phyloP scores from a whole-genome alignment of 2,888 invertebrate genomes.

The Apoderus coryli region DNA sequence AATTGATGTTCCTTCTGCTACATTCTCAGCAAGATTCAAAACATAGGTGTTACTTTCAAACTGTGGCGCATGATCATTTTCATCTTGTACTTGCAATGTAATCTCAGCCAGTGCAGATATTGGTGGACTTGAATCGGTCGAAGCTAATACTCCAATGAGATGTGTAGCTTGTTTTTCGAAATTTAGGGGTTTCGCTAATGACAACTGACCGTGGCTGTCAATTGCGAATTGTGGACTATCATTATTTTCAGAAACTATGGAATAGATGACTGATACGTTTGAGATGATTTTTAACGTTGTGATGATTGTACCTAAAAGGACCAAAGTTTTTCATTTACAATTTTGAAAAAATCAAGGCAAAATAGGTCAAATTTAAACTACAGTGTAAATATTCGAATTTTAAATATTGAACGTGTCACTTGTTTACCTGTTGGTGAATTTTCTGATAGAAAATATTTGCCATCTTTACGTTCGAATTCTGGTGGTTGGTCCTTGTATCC shows the following conservation, averaged over 20 bases:
- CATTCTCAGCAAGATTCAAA: constrained; percentile 67
- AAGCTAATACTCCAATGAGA: constrained; percentile 54
- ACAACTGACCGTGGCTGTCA: constrained; percentile 59
- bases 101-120: constrained; percentile 57
- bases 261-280: constrained; percentile 44
- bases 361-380: no score
- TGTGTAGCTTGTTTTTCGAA: constrained; percentile 58
- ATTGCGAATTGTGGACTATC: constrained; percentile 53
- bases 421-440: constrained; percentile 45
- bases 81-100: constrained; percentile 68
- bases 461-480: constrained; percentile 54
- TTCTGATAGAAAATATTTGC: constrained; percentile 70
- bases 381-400: no score
- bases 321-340: not conserved
- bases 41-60: constrained; percentile 77
- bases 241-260: constrained; percentile 45
- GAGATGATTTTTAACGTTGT: constrained; percentile 52
- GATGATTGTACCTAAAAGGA: constrained; percentile 43
- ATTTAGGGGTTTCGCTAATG: constrained; percentile 58
- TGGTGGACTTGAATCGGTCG: constrained; percentile 57
- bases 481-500: constrained; percentile 55
- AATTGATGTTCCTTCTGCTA: constrained; percentile 61
- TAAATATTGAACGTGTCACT: no score
- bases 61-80: constrained; percentile 77
- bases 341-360: not conserved